Percentiles rank a stretch among this genome's conserved stretches.
phyloP scores from a whole-genome alignment of 92 coral and sea anemone species.

The Bergia sp. region DNA sequence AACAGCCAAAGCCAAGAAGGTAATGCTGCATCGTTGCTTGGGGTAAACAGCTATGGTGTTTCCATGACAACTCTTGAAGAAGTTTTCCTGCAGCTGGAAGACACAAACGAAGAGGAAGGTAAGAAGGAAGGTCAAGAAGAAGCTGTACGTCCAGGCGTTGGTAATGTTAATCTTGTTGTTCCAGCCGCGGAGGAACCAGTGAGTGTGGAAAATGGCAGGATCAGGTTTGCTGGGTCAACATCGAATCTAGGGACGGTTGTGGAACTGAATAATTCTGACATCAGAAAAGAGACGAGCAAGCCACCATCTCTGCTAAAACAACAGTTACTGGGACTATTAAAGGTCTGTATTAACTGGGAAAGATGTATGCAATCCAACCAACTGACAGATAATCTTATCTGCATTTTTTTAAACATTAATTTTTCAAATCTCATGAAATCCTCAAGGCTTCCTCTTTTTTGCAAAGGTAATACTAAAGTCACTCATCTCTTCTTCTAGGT shows the following conservation, averaged over 20 bases:
- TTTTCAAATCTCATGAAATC: no score
- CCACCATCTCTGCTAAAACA: slow-evolving; percentile 53
- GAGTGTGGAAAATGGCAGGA: slow-evolving; percentile 43
- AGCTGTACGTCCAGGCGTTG: not conserved
- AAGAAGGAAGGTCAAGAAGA: slow-evolving; percentile 22
- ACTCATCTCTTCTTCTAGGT: no score
- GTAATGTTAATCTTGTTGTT: slow-evolving; percentile 9
- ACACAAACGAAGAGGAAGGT: slow-evolving; percentile 62
- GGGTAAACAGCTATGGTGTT: slow-evolving; percentile 89
- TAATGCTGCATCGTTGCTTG: slow-evolving; percentile 71
- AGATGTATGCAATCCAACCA: no score
- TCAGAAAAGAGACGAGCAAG: slow-evolving; percentile 43
- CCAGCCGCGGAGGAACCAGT: slow-evolving; percentile 29
- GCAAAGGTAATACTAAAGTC: no score
- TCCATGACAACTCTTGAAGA: slow-evolving; percentile 97
- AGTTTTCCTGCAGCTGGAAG: slow-evolving; percentile 89
- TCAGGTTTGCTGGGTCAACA: slow-evolving; percentile 32
- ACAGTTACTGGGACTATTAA: slow-evolving; percentile 69
- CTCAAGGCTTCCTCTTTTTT: no score
- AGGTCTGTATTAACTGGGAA: slow-evolving; percentile 46
- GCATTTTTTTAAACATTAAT: no score
- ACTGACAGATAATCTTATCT: no score
- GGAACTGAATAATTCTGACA: slow-evolving; percentile 61
- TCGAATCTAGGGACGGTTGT: slow-evolving; percentile 58
- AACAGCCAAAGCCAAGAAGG: slow-evolving; percentile 64